Percentiles rank a stretch among this genome's conserved stretches.
These are phyloP conservation scores for Passer montanus DNA, from an alignment of 2,113 vertebrate genomes.

Conservation along the genomic window DNA sequence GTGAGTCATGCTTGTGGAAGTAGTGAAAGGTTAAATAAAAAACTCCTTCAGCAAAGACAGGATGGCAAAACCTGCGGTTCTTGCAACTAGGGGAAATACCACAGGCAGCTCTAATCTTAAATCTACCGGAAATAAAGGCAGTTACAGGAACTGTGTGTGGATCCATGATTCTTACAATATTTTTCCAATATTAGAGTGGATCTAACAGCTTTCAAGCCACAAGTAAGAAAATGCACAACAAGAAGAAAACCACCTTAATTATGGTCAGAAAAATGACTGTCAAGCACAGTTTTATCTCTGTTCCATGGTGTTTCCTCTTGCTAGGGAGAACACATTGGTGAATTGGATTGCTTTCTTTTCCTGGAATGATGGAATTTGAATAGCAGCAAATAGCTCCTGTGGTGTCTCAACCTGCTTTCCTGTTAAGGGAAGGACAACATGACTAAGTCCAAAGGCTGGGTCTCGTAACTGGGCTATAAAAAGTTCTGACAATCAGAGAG, in stretches of 20 bases:
- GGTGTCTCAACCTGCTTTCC: neutral
- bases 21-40: neutral
- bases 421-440: neutral
- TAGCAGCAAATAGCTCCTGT: neutral
- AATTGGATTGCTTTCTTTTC: neutral
- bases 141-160: neutral
- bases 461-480: neutral
- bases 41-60: neutral
- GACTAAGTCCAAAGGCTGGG: neutral
- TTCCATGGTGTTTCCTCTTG: neutral
- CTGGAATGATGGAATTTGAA: neutral
- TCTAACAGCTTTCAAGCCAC: neutral
- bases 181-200: neutral
- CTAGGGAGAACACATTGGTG: neutral
- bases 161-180: neutral
- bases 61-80: neutral
- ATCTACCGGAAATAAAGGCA: neutral
- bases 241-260: neutral
- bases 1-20: neutral
- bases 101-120: neutral
- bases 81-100: neutral
- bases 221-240: neutral
- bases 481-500: neutral
- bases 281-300: neutral
- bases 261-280: neutral